Percentiles rank a stretch among this genome's conserved stretches.
phyloP scores from a whole-genome alignment of 2,888 invertebrate genomes.

The Glaucopsyche alexis region DNA sequence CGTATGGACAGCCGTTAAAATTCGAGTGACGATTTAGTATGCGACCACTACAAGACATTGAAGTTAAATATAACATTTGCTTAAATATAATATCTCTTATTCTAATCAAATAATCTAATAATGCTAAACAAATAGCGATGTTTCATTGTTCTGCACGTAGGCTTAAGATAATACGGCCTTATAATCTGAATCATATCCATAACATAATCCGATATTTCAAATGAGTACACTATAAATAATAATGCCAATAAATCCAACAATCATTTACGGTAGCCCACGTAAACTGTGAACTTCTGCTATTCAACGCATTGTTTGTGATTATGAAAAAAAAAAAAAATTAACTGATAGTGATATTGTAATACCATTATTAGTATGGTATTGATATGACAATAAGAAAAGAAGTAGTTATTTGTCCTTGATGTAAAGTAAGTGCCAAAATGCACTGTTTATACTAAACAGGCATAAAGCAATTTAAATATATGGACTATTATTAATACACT shows the following conservation, averaged over 20 bases:
- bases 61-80: no score
- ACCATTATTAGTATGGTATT: no score
- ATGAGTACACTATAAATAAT: constrained; percentile 23
- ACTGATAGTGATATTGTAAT: no score
- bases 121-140: constrained; percentile 29
- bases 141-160: background rate
- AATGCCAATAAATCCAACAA: constrained; percentile 26
- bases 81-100: background rate
- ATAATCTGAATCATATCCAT: constrained; percentile 17
- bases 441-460: no score
- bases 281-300: background rate
- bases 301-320: background rate
- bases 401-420: no score
- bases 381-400: no score
- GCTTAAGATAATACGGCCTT: constrained; percentile 7
- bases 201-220: constrained; percentile 27
- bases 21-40: no score
- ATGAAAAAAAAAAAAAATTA: background rate
- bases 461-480: no score
- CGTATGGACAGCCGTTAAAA: no score
- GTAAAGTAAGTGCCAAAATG: no score
- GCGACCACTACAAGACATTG: no score
- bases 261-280: constrained; percentile 11
- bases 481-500: no score
- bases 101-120: background rate